These are phyloP conservation scores for Anas bernieri DNA, from an alignment of 2,797 vertebrate species.

Conservation along the genomic window DNA sequence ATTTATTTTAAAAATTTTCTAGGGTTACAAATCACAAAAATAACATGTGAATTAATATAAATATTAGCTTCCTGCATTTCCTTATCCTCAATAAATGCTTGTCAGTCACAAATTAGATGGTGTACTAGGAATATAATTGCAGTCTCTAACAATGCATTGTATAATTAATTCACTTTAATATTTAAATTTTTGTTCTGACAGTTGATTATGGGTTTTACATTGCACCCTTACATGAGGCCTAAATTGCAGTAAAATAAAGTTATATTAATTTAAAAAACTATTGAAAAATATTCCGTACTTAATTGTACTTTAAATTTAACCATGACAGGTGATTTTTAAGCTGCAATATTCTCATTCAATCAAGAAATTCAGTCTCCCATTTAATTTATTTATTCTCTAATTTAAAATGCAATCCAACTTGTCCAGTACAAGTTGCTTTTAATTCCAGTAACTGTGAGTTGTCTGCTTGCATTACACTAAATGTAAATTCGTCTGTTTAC, in stretches of 20 bases:
- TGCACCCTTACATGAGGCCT: not conserved
- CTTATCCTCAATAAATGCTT: not conserved
- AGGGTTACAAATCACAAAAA: conserved; percentile 54
- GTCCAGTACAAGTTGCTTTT: not conserved
- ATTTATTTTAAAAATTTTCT: conserved; percentile 33
- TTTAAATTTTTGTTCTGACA: not conserved
- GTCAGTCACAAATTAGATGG: conserved; percentile 37
- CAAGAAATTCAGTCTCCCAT: not conserved
- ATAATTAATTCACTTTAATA: conserved; percentile 37
- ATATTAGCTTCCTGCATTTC: conserved; percentile 49
- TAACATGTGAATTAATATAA: conserved; percentile 31
- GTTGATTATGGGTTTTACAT: not conserved
- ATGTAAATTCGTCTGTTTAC: not conserved
- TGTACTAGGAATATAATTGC: conserved; percentile 35
- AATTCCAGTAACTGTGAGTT: not conserved
- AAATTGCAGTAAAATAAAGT: not conserved
- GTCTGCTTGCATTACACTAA: not conserved
- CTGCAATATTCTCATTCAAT: not conserved
- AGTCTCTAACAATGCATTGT: conserved; percentile 17
- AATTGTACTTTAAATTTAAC: not conserved
- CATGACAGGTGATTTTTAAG: not conserved
- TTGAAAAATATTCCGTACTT: not conserved
- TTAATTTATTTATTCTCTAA: not conserved
- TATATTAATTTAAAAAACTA: not conserved
- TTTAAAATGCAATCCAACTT: not conserved